Evolutionary conservation across 2,888 invertebrate species (phyloP).

Genomic region (Kryphioiulus occultus): DNA sequence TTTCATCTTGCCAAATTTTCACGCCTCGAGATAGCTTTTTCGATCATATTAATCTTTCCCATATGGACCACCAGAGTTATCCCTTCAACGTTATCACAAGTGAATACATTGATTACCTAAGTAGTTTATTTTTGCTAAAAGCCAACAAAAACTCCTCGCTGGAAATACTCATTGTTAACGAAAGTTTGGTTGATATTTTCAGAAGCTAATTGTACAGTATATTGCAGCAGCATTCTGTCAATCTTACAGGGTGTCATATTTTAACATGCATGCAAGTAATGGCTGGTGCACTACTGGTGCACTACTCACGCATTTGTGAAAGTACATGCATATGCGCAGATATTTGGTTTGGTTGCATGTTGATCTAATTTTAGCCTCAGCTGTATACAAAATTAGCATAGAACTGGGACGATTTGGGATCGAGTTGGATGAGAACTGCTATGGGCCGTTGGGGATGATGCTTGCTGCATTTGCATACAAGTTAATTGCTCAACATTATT

Average conservation of each 20-base stretch:
- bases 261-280: no score
- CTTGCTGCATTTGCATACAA: neutral
- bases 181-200: neutral
- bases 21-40: neutral
- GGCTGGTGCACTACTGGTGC: no score
- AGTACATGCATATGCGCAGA: neutral
- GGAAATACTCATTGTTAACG: neutral
- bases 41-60: neutral
- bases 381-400: conserved; percentile 20
- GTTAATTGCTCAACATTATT: neutral
- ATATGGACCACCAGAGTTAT: conserved; percentile 11
- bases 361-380: neutral
- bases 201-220: neutral
- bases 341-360: neutral
- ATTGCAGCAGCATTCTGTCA: neutral
- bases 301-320: neutral
- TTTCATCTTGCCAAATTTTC: neutral
- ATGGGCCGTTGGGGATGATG: conserved; percentile 2
- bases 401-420: conserved; percentile 2
- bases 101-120: neutral
- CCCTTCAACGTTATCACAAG: neutral
- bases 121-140: conserved; percentile 1
- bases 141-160: neutral
- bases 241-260: no score
- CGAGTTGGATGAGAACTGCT: neutral